phyloP scores from a whole-genome alignment of 2,888 invertebrate species.

The Drosophila peninsularis region DNA sequence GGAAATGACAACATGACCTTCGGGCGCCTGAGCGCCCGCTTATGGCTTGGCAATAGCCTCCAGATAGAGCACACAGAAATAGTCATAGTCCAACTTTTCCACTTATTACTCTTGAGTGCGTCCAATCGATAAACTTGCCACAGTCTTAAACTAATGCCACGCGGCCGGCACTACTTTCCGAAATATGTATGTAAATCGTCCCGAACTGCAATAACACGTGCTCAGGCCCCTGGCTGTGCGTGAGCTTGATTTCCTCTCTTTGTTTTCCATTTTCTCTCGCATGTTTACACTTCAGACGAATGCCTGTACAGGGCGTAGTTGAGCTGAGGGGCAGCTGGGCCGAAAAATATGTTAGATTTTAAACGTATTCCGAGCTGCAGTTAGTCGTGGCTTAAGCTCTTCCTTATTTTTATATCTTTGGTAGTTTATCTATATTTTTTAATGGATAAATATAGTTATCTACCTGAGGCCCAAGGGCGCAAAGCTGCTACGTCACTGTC shows the following conservation, averaged over 20 bases:
- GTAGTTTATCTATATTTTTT: slow-evolving; percentile 20
- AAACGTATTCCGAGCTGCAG: background rate
- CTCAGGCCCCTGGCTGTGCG: slow-evolving; percentile 10
- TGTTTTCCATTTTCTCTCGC: slow-evolving; percentile 34
- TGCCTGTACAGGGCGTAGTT: slow-evolving; percentile 17
- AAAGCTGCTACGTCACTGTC: slow-evolving; percentile 62
- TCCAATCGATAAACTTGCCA: slow-evolving; percentile 48
- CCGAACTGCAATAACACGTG: slow-evolving; percentile 67
- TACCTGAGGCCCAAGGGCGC: slow-evolving; percentile 5
- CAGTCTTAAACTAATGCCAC: slow-evolving; percentile 29
- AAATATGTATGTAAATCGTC: slow-evolving; percentile 46
- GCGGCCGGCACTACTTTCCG: slow-evolving; percentile 23
- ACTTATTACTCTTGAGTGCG: slow-evolving; percentile 65
- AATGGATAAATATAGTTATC: slow-evolving; percentile 38
- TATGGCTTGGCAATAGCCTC: slow-evolving; percentile 70
- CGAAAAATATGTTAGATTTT: background rate
- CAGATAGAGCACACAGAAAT: slow-evolving; percentile 56
- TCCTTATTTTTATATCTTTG: slow-evolving; percentile 10
- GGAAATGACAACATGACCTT: slow-evolving; percentile 78
- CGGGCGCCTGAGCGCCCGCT: slow-evolving; percentile 68
- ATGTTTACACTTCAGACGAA: slow-evolving; percentile 63
- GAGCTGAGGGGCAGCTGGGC: background rate
- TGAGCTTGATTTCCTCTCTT: background rate
- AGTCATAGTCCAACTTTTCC: slow-evolving; percentile 57
- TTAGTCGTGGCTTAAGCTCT: too few relatives aligned